A percentile compares a stretch with the other conserved stretches of the same genome.
Evolutionary conservation across 2,888 invertebrate genomes (phyloP).

Genomic region (Achlya flavicornis): DNA sequence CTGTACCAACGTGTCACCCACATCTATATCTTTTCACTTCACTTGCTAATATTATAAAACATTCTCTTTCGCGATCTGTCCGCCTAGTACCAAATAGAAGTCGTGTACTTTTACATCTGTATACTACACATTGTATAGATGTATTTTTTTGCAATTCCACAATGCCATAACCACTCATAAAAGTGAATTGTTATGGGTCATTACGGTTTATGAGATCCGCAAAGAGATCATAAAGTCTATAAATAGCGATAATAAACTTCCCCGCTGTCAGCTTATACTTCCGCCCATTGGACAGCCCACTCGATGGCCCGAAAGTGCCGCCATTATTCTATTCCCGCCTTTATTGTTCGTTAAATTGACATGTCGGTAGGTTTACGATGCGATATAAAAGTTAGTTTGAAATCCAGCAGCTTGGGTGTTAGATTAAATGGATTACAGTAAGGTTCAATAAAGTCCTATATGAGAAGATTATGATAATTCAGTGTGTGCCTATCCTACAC

Average conservation of each 20-base stretch:
- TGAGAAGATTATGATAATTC: too few relatives aligned
- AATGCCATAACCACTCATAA: neutral
- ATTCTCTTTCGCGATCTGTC: too few relatives aligned
- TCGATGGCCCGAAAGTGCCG: constrained; percentile 5
- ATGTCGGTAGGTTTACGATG: constrained; percentile 16
- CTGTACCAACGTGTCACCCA: too few relatives aligned
- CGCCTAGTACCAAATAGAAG: too few relatives aligned
- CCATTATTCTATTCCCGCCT: constrained; percentile 13
- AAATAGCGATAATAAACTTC: neutral
- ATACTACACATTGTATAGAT: too few relatives aligned
- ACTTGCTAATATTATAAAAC: too few relatives aligned
- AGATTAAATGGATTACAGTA: neutral
- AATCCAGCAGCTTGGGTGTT: neutral
- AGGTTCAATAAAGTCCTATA: too few relatives aligned
- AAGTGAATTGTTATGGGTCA: too few relatives aligned
- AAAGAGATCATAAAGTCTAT: neutral
- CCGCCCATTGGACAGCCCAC: neutral
- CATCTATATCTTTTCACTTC: too few relatives aligned
- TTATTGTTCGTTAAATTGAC: constrained; percentile 19
- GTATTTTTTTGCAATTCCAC: neutral
- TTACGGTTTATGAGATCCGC: too few relatives aligned
- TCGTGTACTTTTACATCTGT: too few relatives aligned
- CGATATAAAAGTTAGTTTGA: constrained; percentile 16
- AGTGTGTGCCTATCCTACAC: too few relatives aligned
- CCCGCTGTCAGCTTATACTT: neutral